Base-by-base conservation (phyloP, 1,140 invertebrate genomes). In the Daktulosphaira vitifoliae region DNA sequence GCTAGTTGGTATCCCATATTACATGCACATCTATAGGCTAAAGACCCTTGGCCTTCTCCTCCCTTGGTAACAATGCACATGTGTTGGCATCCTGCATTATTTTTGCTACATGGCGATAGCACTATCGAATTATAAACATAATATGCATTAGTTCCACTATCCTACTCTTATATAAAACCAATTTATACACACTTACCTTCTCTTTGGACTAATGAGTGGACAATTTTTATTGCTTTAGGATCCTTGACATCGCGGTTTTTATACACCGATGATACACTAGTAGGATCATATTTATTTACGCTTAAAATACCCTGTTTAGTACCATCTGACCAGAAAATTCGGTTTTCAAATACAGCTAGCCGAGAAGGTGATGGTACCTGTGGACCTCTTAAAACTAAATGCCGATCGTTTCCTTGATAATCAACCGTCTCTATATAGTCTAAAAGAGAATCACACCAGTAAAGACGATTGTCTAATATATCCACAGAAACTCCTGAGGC, bases 381-480 rank as follows among this genome's bases (percentile, higher is more conserved):
- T 54, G 89, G 84, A 18, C 76, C 89, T 65, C 89, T 76, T 0
- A 92, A 73, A 1, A 93, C 84, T 71, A 90, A 80, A 44, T 87
- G 83, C 38, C 90, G 78, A 66, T 87, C 81, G 16, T 82, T 79
- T 0, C 96, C 96, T 66, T 95, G 84, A 72, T 98, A 99, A 73
- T 97, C 90, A 1, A 95, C 90, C 0, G 92, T 96, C 73, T 98
- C 96, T 68, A 99, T 98, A 73, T 97, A 98, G 76, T 98, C 95
- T 38, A 98, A 75, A 6, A 96, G 78, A 0, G 90, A 90, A 75
- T 98, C 96, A 71, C 92, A 96, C 90, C 96, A 99, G 76, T 93
- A 97, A 8, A 99, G 82, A 38, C 93, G 78, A 72, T 88, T 85
- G 0, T 87, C 85, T 6, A 96, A 88, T 6, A 91, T 87, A 75